Percentiles rank a stretch among this genome's conserved stretches.
phyloP scores from a whole-genome alignment of 2,797 vertebrate species.

The Cephalopachus bancanus region DNA sequence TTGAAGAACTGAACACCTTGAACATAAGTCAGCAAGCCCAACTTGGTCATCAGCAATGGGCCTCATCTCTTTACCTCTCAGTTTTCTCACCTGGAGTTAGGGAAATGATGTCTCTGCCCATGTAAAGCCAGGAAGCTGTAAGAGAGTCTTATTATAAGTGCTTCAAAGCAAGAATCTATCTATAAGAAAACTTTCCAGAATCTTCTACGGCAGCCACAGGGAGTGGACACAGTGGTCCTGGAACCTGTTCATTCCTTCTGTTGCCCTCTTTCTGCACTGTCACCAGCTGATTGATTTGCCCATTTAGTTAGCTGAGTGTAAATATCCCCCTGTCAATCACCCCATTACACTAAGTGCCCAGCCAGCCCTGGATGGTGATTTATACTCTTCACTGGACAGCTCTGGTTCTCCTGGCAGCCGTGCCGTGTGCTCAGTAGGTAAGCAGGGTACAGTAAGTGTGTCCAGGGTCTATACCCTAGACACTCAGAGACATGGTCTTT shows the following conservation, averaged over 20 bases:
- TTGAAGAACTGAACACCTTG: slow-evolving; percentile 20
- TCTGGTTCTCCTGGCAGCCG: not conserved
- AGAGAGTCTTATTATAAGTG: not conserved
- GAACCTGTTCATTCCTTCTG: not conserved
- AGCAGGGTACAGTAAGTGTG: not conserved
- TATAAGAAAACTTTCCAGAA: not conserved
- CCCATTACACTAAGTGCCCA: slow-evolving; percentile 82
- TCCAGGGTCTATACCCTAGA: not conserved
- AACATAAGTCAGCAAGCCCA: not conserved
- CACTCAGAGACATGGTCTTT: not conserved
- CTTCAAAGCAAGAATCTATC: not conserved
- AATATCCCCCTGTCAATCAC: slow-evolving; percentile 82
- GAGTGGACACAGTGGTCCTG: not conserved
- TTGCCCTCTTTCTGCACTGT: not conserved
- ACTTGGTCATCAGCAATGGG: not conserved
- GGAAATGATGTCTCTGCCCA: not conserved
- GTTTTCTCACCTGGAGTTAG: not conserved
- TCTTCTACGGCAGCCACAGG: not conserved
- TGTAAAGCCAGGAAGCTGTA: not conserved
- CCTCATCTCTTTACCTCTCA: not conserved
- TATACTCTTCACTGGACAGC: not conserved
- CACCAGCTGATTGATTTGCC: slow-evolving; percentile 75
- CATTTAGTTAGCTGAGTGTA: slow-evolving; percentile 64
- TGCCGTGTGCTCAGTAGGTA: not conserved
- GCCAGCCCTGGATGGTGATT: slow-evolving; percentile 67